Percentiles rank a stretch among this genome's conserved stretches.
Conservation (phyloP, 1,140 invertebrate genomes). For the Antheraea mylitta region DNA sequence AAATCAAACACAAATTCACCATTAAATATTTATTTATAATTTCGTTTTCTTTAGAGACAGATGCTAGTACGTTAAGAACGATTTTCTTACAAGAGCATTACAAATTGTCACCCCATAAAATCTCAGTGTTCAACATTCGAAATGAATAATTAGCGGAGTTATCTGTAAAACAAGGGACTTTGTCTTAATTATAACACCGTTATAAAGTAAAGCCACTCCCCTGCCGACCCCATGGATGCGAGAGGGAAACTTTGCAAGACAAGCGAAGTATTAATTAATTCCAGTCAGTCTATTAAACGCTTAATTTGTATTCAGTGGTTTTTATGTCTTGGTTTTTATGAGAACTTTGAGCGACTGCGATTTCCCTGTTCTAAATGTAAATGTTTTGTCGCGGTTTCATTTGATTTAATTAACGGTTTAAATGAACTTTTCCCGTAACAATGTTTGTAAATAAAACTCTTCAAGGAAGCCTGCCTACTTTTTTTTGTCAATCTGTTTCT, state of each 20-base stretch:
- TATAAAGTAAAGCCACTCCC: constrained; percentile 55
- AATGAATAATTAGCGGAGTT: constrained; percentile 65
- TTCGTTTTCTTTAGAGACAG: background rate
- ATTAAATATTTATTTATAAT: too few relatives aligned
- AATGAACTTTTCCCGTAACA: constrained; percentile 67
- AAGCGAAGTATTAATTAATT: constrained; percentile 74
- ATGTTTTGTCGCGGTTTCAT: constrained; percentile 73
- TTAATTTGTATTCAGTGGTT: constrained; percentile 64
- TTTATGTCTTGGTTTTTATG: constrained; percentile 38
- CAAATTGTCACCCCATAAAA: constrained; percentile 59
- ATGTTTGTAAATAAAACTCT: constrained; percentile 77
- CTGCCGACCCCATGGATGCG: constrained; percentile 35
- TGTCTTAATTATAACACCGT: constrained; percentile 74
- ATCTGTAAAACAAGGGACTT: constrained; percentile 55
- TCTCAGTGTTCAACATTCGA: constrained; percentile 44
- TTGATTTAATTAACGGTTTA: constrained; percentile 77
- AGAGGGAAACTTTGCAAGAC: constrained; percentile 64
- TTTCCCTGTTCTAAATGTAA: constrained; percentile 60
- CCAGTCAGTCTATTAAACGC: constrained; percentile 62
- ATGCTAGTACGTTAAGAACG: background rate
- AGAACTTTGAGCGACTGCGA: constrained; percentile 45
- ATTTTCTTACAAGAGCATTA: constrained; percentile 34
- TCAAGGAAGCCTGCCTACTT: constrained; percentile 60
- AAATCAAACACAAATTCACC: too few relatives aligned
- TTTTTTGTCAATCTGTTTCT: constrained; percentile 65